Evolutionary conservation across 2,888 invertebrate species (phyloP), one percentile per base, ranked within the genome.

Genomic region (Galeopsomyia nigrocyanea): DNA sequence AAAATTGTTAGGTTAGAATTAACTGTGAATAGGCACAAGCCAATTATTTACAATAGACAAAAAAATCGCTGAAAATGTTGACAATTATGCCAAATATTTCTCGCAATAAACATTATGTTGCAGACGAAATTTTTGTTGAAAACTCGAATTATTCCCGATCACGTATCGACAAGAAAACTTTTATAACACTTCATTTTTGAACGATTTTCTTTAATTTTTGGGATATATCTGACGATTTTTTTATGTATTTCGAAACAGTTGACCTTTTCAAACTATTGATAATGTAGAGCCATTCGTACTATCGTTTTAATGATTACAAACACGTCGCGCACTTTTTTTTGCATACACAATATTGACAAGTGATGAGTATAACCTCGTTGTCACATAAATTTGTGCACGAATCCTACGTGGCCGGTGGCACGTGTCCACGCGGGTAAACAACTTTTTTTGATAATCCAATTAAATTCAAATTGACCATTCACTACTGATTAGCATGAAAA

Each of bases 311-410:
- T 1, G 39, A 39, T 39, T 39, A 39, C 10, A 39, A 39, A 10
- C 39, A 39, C 39, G 39, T 39, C 39, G 39, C 39, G 13, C 39
- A 39, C 39, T 39, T 39, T 39, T n/a, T 26, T 39, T 39, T 39
- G 39, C 39, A 39, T 39, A 39, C 13, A 14, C 67, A n/a, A 65
- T 47, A 31, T 60, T 51, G 26, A 68, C 61, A 61, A 61, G 53
- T 68, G 14, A 39, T 17, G 19, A 46, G 39, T n/a, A 53, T 68
- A 68, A 68, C 68, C 68, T 68, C 46, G 55, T 61, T 49, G n/a
- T n/a, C n/a, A 13, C 49, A 39, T 2, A 65, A 47, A 47, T 50
- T 31, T 16, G 7, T 39, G n/a, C 31, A 57, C 17, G 10, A 31
- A 66, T 14, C n/a, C 21, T 68, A 68, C 53, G 55, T 55, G 5